Evolutionary conservation across 2,888 invertebrate genomes (phyloP).

Genomic region (Lamellibrachia columna): DNA sequence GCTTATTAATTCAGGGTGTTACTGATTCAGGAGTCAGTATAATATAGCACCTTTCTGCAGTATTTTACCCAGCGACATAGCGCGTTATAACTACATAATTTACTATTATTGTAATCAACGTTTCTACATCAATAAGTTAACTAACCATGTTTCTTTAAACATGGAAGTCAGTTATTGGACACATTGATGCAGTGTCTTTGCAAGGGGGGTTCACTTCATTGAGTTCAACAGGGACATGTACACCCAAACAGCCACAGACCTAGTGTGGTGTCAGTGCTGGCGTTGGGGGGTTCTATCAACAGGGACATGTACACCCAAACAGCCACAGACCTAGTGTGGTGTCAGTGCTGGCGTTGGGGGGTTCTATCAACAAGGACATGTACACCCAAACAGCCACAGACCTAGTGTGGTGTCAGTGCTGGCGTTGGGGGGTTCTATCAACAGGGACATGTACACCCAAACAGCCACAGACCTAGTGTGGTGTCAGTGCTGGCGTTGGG

Average conservation of each 20-base stretch:
- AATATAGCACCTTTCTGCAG: too few species aligned
- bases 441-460: slow-evolving; percentile 20
- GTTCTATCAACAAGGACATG: slow-evolving; percentile 42
- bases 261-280: too few species aligned
- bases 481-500: slow-evolving; percentile 56
- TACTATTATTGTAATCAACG: not conserved
- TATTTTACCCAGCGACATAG: too few species aligned
- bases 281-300: not conserved
- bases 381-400: too few species aligned
- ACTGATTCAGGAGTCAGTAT: not conserved
- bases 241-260: too few species aligned
- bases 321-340: slow-evolving; percentile 50
- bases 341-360: slow-evolving; percentile 56
- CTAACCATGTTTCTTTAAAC: not conserved
- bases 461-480: slow-evolving; percentile 47
- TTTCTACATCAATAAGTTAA: not conserved
- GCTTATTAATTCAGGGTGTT: not conserved
- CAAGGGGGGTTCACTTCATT: not conserved
- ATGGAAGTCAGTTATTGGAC: not conserved
- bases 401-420: too few species aligned
- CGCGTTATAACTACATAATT: too few species aligned
- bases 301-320: slow-evolving; percentile 21
- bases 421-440: not conserved
- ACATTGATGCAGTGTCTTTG: not conserved
- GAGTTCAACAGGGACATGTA: not conserved